Evolutionary conservation across 2,113 vertebrate genomes (phyloP), one percentile per base, ranked within the genome.

Genomic region (Zosterops pallidus): DNA sequence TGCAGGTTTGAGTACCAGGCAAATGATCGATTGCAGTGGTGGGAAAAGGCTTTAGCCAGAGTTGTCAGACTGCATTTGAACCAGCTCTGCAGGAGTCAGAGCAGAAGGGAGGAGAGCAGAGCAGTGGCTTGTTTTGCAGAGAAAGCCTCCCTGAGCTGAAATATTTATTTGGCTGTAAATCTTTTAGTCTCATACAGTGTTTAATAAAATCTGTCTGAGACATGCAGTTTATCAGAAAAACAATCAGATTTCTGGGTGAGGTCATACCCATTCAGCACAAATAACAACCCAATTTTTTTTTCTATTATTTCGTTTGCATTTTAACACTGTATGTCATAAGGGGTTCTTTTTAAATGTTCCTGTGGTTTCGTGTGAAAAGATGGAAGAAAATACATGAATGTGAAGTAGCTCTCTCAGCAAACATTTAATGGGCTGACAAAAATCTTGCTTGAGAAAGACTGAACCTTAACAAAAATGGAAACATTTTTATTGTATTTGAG

Each of bases 81-180:
- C 64, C 67, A 71, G 84, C 62, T 70, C 86, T 63, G 60, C 56
- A 50, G 82, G 72, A 91, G 19, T 55, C 39, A 11, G 57, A 65
- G 50, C 44, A 83, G 64, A 65, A 68, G 37, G 69, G 70, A 94
- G 68, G 82, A 74, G 42, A 37, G 64, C 26, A 47, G 22, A 78
- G 50, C 41, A 33, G 37, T 76, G 67, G 21, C 68, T 91, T 71
- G 57, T 89, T 96, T 91, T 92, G 77, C 70, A 67, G 37, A 83
- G 37, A 83, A 79, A 77, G 37, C 49, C 71, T 90, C 76, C 35
- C 42, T 6, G 16, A 80, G n/a, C 1, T 60, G 29, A 93, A 92
- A 33, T 90, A 55, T 55, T 92, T 84, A 21, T 71, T 95, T 65
- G 86, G 47, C 55, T 78, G 26, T 92, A 91, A 83, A 83, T 78